phyloP scores from a whole-genome alignment of 1,140 invertebrate species.

The Colletes latitarsis region DNA sequence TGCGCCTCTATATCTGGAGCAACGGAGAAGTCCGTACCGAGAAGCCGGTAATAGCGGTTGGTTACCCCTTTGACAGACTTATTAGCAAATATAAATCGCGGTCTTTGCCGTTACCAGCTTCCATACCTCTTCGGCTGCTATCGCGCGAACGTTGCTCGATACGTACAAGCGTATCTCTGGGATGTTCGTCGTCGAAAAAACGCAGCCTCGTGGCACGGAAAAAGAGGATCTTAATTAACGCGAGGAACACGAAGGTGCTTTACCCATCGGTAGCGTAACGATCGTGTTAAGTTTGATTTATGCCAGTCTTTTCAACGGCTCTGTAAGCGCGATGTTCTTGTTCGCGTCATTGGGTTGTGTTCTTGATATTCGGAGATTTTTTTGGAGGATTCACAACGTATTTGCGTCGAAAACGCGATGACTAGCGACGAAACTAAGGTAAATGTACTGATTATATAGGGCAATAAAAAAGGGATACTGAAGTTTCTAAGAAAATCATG shows the following conservation, averaged over 20 bases:
- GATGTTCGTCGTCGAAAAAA: slow-evolving; percentile 11
- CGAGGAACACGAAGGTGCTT: slow-evolving; percentile 6
- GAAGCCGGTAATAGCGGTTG: slow-evolving; percentile 50
- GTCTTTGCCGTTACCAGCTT: slow-evolving; percentile 41
- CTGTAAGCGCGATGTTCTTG: slow-evolving; percentile 11
- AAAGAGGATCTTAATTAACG: slow-evolving; percentile 55
- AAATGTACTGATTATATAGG: too few relatives aligned
- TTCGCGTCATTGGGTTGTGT: too few relatives aligned
- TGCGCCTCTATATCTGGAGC: slow-evolving; percentile 51
- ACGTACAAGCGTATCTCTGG: not conserved
- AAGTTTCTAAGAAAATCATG: too few relatives aligned
- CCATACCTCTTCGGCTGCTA: slow-evolving; percentile 20
- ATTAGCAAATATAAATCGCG: slow-evolving; percentile 62
- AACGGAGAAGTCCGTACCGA: slow-evolving; percentile 22
- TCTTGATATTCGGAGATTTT: too few relatives aligned
- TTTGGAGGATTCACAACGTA: too few relatives aligned
- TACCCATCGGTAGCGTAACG: slow-evolving; percentile 26
- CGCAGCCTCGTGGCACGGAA: not conserved
- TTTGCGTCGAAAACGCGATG: too few relatives aligned
- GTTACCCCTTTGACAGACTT: slow-evolving; percentile 56
- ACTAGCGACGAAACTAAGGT: too few relatives aligned
- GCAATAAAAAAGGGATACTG: too few relatives aligned
- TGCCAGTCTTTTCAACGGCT: slow-evolving; percentile 17
- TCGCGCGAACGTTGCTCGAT: not conserved
- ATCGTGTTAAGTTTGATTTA: slow-evolving; percentile 56